These are phyloP conservation scores for Scaptomyza hsui DNA, from an alignment of 1,140 invertebrate species.

Conservation along the genomic window DNA sequence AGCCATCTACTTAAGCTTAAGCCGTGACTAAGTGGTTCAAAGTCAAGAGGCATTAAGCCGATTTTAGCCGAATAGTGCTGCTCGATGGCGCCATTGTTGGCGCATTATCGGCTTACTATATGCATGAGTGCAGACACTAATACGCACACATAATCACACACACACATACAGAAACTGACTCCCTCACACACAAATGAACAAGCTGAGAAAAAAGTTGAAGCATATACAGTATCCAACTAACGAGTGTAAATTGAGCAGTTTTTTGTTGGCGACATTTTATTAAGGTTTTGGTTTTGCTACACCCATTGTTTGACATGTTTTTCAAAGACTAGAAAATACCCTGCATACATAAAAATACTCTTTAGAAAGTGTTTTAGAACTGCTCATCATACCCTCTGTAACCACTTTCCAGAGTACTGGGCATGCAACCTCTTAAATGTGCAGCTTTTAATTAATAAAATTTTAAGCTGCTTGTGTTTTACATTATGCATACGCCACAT, in stretches of 20 bases:
- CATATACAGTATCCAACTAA: background rate
- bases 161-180: background rate
- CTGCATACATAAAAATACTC: background rate
- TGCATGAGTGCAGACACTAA: conserved; percentile 21
- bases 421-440: background rate
- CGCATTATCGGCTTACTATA: conserved; percentile 51
- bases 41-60: conserved; percentile 48
- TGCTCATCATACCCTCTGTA: too few species aligned
- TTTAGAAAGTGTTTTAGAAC: too few species aligned
- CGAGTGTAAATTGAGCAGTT: background rate
- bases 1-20: conserved; percentile 30
- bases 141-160: conserved; percentile 3
- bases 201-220: too few species aligned
- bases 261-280: background rate
- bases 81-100: conserved; percentile 40
- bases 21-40: conserved; percentile 33
- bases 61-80: conserved; percentile 33
- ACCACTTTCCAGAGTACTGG: too few species aligned
- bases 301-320: too few species aligned
- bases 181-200: background rate
- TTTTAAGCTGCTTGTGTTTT: conserved; percentile 12
- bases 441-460: conserved; percentile 14
- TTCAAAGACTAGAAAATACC: background rate
- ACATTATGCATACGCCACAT: conserved; percentile 20
- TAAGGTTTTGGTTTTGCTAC: background rate